These are phyloP conservation scores for Cichlasoma orientale DNA, from an alignment of 2,797 vertebrate genomes.

Conservation along the genomic window DNA sequence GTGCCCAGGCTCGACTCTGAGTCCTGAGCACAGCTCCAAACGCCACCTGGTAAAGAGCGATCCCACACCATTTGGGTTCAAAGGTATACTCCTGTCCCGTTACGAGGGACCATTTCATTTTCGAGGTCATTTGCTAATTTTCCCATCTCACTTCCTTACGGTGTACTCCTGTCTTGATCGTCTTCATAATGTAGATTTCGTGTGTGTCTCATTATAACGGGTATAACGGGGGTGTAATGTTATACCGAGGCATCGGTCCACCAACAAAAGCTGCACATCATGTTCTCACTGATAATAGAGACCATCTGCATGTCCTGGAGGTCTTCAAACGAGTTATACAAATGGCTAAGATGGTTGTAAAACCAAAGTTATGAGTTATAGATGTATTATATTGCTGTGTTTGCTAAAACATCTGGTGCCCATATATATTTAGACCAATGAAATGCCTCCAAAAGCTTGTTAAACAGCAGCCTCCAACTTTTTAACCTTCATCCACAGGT, in stretches of 20 bases:
- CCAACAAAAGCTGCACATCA: not conserved
- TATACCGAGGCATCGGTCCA: not conserved
- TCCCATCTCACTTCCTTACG: not conserved
- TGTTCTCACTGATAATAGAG: fast-evolving
- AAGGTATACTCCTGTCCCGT: constrained; percentile 78
- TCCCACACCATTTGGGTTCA: constrained; percentile 91
- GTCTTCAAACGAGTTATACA: not conserved
- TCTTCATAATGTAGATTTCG: constrained; percentile 3
- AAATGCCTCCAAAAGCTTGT: not conserved
- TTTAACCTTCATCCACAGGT: constrained; percentile 27
- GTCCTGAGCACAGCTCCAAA: constrained; percentile 91
- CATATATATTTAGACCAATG: not conserved
- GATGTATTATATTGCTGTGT: not conserved
- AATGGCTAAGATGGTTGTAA: too few species aligned
- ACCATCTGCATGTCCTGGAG: not conserved
- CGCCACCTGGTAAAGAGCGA: constrained; percentile 93
- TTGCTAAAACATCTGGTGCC: not conserved
- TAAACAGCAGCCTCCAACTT: not conserved
- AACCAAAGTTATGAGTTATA: too few species aligned
- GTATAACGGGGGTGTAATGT: not conserved
- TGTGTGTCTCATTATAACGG: not conserved
- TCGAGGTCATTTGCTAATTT: constrained; percentile 1
- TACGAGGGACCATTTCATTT: not conserved
- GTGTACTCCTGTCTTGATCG: not conserved
- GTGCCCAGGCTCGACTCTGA: constrained; percentile 86